Evolutionary conservation across 2,888 invertebrate genomes (phyloP).

Genomic region (Disparrhopalites patrizii): DNA sequence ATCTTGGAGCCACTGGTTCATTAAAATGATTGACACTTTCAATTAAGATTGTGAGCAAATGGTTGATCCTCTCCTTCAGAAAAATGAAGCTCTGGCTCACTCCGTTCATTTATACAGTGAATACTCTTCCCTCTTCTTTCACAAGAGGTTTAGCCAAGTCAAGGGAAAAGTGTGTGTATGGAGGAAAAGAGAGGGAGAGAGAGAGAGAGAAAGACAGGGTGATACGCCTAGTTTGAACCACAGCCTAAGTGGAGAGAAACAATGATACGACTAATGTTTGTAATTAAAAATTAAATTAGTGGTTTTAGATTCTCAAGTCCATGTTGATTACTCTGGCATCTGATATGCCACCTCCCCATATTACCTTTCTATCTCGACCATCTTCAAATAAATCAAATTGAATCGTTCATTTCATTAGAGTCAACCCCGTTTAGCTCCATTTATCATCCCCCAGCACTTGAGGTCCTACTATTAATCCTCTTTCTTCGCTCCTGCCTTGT

Average conservation of each 20-base stretch:
- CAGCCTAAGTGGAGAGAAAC: not conserved
- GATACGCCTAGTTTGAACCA: not conserved
- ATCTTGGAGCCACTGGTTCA: slow-evolving; percentile 57
- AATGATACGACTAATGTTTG: slow-evolving; percentile 25
- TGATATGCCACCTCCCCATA: slow-evolving; percentile 19
- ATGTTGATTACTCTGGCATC: slow-evolving; percentile 24
- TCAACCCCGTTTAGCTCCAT: slow-evolving; percentile 20
- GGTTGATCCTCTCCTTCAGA: slow-evolving; percentile 41
- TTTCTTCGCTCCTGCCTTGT: too few relatives aligned
- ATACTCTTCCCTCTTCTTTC: not conserved
- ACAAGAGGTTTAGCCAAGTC: too few relatives aligned
- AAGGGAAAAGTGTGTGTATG: not conserved
- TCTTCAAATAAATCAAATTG: slow-evolving; percentile 25
- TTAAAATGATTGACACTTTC: slow-evolving; percentile 76
- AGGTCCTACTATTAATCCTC: too few relatives aligned
- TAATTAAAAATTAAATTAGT: slow-evolving; percentile 34
- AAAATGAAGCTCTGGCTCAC: slow-evolving; percentile 7
- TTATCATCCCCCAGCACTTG: slow-evolving; percentile 16
- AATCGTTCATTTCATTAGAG: slow-evolving; percentile 23
- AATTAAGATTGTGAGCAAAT: slow-evolving; percentile 58
- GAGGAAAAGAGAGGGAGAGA: slow-evolving; percentile 5
- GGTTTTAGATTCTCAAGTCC: slow-evolving; percentile 22
- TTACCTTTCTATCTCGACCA: slow-evolving; percentile 25
- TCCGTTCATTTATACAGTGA: too few relatives aligned
- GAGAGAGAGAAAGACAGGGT: not conserved